Evolutionary conservation across 1,140 invertebrate species (phyloP).

Genomic region (Lethocerus indicus): DNA sequence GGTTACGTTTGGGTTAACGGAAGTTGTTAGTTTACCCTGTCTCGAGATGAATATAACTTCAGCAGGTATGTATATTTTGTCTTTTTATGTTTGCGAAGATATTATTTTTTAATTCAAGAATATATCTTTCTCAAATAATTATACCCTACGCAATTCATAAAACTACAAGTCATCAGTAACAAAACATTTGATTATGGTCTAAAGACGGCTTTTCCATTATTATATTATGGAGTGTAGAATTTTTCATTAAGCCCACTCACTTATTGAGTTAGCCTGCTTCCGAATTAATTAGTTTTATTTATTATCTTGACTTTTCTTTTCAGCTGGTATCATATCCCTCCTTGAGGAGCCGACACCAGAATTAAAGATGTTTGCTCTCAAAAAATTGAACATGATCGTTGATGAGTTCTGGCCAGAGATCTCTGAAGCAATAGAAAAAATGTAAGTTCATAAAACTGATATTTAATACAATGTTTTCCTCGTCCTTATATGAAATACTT

Average conservation of each 20-base stretch:
- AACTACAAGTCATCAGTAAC: conserved; percentile 2
- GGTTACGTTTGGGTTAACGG: too few relatives aligned
- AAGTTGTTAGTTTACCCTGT: too few relatives aligned
- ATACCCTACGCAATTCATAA: not conserved
- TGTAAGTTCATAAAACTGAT: conserved; percentile 51
- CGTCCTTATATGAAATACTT: not conserved
- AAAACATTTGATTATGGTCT: not conserved
- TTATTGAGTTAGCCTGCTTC: not conserved
- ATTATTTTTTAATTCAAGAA: not conserved
- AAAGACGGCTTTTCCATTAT: conserved; percentile 15
- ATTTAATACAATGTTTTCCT: too few relatives aligned
- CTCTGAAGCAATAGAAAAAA: conserved; percentile 92
- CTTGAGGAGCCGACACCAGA: conserved; percentile 85
- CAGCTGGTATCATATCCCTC: conserved; percentile 87
- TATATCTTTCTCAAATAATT: conserved; percentile 6
- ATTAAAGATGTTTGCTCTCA: conserved; percentile 80
- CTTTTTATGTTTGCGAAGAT: not conserved
- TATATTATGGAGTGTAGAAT: not conserved
- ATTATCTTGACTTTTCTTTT: conserved; percentile 23
- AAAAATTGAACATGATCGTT: conserved; percentile 83
- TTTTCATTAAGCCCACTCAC: not conserved
- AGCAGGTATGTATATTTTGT: conserved; percentile 22
- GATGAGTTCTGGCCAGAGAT: conserved; percentile 99
- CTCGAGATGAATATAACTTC: conserved; percentile 31
- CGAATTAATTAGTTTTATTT: conserved; percentile 7